These are phyloP conservation scores for Diuraphis noxia DNA, from an alignment of 1,140 invertebrate genomes.

Conservation along the genomic window DNA sequence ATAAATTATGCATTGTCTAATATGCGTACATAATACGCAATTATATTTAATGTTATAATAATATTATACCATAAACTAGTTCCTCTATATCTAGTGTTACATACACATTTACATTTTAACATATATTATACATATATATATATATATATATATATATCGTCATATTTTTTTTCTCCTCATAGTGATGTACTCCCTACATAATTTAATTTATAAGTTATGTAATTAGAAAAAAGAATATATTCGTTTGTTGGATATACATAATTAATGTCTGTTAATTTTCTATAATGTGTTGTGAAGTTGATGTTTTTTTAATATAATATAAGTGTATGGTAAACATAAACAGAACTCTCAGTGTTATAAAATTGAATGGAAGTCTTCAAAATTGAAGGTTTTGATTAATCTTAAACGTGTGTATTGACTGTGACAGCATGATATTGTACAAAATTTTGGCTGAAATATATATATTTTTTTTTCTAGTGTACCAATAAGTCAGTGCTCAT, in stretches of 20 bases:
- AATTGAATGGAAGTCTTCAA: neutral
- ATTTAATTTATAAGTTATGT: neutral
- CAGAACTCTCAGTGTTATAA: neutral
- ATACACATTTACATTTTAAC: neutral
- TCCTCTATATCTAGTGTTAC: neutral
- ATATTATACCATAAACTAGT: neutral
- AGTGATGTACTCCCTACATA: neutral
- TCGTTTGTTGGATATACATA: neutral
- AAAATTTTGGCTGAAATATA: neutral
- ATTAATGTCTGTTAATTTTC: neutral
- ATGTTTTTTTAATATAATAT: neutral
- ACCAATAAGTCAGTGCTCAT: conserved; percentile 7
- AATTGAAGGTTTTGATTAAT: neutral
- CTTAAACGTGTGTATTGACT: neutral
- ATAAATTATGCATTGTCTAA: neutral
- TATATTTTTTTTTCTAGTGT: neutral
- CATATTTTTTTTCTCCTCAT: neutral
- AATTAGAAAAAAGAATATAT: neutral
- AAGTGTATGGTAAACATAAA: neutral
- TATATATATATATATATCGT: neutral
- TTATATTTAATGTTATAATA: too few relatives aligned
- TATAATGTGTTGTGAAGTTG: neutral
- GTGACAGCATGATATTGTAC: neutral
- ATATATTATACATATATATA: neutral
- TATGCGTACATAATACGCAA: neutral